Evolutionary conservation across 2,888 invertebrate genomes (phyloP), one percentile per base, ranked within the genome.

Genomic region (Agrochola litura): DNA sequence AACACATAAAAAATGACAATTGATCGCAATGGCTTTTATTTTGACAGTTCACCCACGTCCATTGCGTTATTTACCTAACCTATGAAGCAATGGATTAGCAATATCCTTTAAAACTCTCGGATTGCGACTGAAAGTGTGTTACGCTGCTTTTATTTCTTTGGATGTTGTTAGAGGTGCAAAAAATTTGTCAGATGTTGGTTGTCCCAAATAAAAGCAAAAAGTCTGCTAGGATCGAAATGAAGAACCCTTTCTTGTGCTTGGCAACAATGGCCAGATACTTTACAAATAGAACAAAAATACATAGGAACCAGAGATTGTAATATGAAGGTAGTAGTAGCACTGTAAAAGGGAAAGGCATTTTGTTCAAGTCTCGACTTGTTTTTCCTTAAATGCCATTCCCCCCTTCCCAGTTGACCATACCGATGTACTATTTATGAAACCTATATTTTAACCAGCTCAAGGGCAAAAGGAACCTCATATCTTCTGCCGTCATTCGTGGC

Each of bases 301-400:
- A 54, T 19, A 68, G 22, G 25, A 52, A 71, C 69, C 67, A 65
- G 80, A 70, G 37, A 72, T 79, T 61, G 49, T 56, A 79, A 60
- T 52, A 79, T 58, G 56, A 61, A 72, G 54, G 67, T 22, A 30
- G 37, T 22, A 30, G 37, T 22, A n/a, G 14, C 16, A 65, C 81
- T 84, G 25, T 76, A 76, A 43, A 83, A 76, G 81, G 81, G 22
- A 76, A 84, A 84, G 76, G 76, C 14, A 76, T 83, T 80, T 83
- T 73, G 81, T 63, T 63, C 73, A 83, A 73, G 81, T 60, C 72
- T 70, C 63, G 41, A 63, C 68, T 66, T 25, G 82, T 80, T 75
- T 71, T 58, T 76, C 72, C 72, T 14, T 74, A 69, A 5, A 16
- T 61, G 64, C 30, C 63, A 12, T 1, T 61, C 49, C 64, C n/a